phyloP scores from a whole-genome alignment of 2,113 vertebrate genomes.

The Polypterus senegalus region DNA sequence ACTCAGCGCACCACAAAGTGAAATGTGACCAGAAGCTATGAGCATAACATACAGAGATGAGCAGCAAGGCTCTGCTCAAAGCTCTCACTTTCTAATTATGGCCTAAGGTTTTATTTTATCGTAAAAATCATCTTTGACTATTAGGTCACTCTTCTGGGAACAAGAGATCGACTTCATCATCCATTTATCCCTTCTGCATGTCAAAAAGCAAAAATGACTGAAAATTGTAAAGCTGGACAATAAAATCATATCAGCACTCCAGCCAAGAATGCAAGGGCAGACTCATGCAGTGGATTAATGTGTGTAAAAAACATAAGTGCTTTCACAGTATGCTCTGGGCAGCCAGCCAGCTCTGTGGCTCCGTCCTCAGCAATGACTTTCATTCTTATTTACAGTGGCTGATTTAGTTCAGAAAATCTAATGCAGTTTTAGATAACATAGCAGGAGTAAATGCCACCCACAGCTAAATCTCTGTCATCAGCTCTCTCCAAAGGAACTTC shows the following conservation, averaged over 20 bases:
- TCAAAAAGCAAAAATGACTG: background rate
- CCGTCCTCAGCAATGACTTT: background rate
- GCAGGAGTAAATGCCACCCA: too few species aligned
- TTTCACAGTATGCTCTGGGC: slow-evolving; percentile 4
- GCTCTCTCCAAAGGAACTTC: too few species aligned
- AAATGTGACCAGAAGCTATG: too few species aligned
- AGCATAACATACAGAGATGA: too few species aligned
- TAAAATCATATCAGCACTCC: background rate
- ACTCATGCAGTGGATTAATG: slow-evolving; percentile 1
- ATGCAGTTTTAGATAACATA: background rate
- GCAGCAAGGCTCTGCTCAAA: too few species aligned
- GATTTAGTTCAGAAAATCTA: background rate
- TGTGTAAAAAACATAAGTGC: background rate
- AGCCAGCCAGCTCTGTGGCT: background rate
- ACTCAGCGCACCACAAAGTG: too few species aligned
- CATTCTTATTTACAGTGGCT: background rate
- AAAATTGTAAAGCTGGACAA: background rate
- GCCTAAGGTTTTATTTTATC: background rate
- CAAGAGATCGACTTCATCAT: slow-evolving; percentile 28
- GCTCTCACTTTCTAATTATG: too few species aligned
- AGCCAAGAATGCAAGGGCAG: background rate
- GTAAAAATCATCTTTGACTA: slow-evolving; percentile 23
- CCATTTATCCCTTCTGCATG: slow-evolving; percentile 27
- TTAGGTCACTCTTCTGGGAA: slow-evolving; percentile 33
- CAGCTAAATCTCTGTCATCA: too few species aligned